Base-by-base conservation (phyloP, 2,888 invertebrate genomes). In the Caradrina kadenii region DNA sequence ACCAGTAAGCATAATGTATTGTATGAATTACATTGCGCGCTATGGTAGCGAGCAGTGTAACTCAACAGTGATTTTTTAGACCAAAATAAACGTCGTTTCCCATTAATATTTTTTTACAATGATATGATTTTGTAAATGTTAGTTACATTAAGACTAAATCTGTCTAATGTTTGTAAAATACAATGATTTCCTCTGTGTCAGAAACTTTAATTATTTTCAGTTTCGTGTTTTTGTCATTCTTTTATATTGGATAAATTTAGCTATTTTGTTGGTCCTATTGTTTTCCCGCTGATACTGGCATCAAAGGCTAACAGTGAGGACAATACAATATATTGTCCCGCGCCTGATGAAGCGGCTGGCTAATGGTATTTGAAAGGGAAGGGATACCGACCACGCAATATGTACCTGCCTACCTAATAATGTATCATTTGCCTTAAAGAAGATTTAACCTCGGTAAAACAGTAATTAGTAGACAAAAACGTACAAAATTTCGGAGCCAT, bases 381-480 rank as follows among this genome's bases (percentile, higher is more conserved):
- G 62, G 42, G 49, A 54, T 22, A 21, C 42, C 7, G 53, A 63
- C 50, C 52, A 45, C 39, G 45, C 22, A 21, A 22, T 50, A 48
- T 39, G n/a, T 39, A 55, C 50, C 63, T 45, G 21, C 21, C 42
- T 11, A 8, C 26, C 49, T 11, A 58, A 58, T 45, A 73, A 59
- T 19, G 45, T 31, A 50, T 53, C 48, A 60, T 58, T 53, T 26
- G 7, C 31, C 15, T 42, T 60, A 10, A 22, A 58, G 21, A 42
- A 73, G 60, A 67, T 72, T 81, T 73, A 70, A 60, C 64, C 35
- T 0, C 45, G 19, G 42, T 79, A 60, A 74, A 70, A 82, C 80
- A 79, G 68, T 75, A 83, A 83, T 81, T 77, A 77, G 68, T 70
- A 82, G 73, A 71, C 71, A 81, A 72, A 81, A 65, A 72, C n/a